Evolutionary conservation across 2,888 invertebrate genomes (phyloP).

Genomic region (Eupsilia transversa): DNA sequence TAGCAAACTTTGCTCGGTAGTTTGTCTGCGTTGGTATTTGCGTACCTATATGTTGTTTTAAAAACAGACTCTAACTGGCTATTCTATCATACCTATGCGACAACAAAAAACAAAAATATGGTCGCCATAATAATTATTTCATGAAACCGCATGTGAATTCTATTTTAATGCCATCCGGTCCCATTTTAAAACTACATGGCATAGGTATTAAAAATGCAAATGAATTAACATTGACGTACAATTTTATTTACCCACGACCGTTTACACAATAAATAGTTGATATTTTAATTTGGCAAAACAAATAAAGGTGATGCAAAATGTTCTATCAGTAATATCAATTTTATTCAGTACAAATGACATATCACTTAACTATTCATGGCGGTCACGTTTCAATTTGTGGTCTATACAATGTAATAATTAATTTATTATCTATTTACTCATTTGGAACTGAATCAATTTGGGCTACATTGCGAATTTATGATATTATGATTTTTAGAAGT

Average conservation of each 20-base stretch:
- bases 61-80: constrained; percentile 36
- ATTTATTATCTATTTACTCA: constrained; percentile 72
- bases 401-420: constrained; percentile 74
- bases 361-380: constrained; percentile 77
- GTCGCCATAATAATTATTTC: not conserved
- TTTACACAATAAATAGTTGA: constrained; percentile 56
- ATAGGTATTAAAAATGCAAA: constrained; percentile 59
- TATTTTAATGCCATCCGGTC: constrained; percentile 36
- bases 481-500: constrained; percentile 34
- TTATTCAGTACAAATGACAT: constrained; percentile 74
- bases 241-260: constrained; percentile 52
- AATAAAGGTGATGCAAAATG: constrained; percentile 54
- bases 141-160: constrained; percentile 37
- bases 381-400: constrained; percentile 77
- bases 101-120: constrained; percentile 7
- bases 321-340: constrained; percentile 68
- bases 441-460: constrained; percentile 63
- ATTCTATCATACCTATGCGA: constrained; percentile 26
- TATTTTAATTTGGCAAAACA: constrained; percentile 66
- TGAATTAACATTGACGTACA: constrained; percentile 43
- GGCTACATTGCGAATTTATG: constrained; percentile 32
- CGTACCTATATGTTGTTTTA: constrained; percentile 51
- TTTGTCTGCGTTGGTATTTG: constrained; percentile 49
- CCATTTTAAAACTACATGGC: constrained; percentile 33
- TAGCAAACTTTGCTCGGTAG: constrained; percentile 73